A percentile compares a stretch with the other conserved stretches of the same genome.
Evolutionary conservation across 2,797 vertebrate species (phyloP).

Genomic region (Tapera naevia): DNA sequence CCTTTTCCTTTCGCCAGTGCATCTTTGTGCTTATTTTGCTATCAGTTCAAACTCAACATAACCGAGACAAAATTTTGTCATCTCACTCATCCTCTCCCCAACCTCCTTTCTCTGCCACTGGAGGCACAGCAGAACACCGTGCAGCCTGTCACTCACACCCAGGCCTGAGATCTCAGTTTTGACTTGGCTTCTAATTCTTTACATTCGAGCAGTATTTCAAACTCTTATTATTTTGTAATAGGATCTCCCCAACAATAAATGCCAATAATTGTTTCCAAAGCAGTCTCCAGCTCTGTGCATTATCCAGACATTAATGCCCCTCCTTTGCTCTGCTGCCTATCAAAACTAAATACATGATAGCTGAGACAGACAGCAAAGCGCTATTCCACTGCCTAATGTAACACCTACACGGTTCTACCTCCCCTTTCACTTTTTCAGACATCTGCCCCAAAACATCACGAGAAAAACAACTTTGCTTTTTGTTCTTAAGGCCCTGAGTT

Average conservation of each 20-base stretch:
- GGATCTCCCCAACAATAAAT: background rate
- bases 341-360: background rate
- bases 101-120: background rate
- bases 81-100: background rate
- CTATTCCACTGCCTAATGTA: background rate
- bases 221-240: background rate
- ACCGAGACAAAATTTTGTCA: background rate
- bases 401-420: background rate
- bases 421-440: background rate
- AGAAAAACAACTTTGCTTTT: background rate
- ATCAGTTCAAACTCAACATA: background rate
- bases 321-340: background rate
- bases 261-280: background rate
- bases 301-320: background rate
- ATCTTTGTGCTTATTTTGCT: background rate
- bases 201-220: background rate
- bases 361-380: background rate
- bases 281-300: background rate
- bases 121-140: background rate
- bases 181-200: background rate
- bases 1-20: background rate
- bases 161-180: background rate
- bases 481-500: background rate
- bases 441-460: background rate
- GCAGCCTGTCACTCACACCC: background rate